Evolutionary conservation across 2,797 vertebrate species (phyloP), one percentile per base, ranked within the genome.

Genomic region (Gadopsis marmoratus): DNA sequence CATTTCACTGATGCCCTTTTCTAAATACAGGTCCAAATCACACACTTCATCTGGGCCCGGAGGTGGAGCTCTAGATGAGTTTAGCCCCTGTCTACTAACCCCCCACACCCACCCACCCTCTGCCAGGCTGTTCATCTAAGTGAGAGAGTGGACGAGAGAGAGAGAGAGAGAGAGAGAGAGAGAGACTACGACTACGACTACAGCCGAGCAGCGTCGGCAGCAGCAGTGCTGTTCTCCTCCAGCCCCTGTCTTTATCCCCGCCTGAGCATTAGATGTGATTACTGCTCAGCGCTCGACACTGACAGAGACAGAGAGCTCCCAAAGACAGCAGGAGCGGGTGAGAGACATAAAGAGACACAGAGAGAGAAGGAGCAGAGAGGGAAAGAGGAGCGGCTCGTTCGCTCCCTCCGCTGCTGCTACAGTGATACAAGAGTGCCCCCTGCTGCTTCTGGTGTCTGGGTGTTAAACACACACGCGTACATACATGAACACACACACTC

Each of bases 401-500:
- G 7, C 68, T 76, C 65, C 73, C 76, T 61, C 48, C 7, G 74
- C 74, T 56, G 76, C 81, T 64, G 83, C 88, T 92, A 87, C 83
- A 71, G 91, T 92, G 92, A 97, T 97, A 94, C 97, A 98, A 99
- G 96, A 97, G 91, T 97, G 96, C 96, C 98, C 97, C 96, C 98
- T 97, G 91, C 94, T 96, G 98, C 88, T 90, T 76, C 76, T 76
- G 10, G 26, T 82, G 64, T 90, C 88, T 66, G 76, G 55, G 48
- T 80, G 78, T 83, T 85, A 69, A 85, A 87, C 67, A 86, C 76
- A 71, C 74, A 72, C 29, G 26, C 23, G 14, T 37, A 39, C 43
- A 64, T 21, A 73, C 33, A 58, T 29, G 47, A 51, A 75, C 47
- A 74, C 58, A 66, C 74, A 63, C 73, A 53, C 73, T 47, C 78